Conservation (phyloP, 1,140 invertebrate genomes). For the Pteromalus puparum region DNA sequence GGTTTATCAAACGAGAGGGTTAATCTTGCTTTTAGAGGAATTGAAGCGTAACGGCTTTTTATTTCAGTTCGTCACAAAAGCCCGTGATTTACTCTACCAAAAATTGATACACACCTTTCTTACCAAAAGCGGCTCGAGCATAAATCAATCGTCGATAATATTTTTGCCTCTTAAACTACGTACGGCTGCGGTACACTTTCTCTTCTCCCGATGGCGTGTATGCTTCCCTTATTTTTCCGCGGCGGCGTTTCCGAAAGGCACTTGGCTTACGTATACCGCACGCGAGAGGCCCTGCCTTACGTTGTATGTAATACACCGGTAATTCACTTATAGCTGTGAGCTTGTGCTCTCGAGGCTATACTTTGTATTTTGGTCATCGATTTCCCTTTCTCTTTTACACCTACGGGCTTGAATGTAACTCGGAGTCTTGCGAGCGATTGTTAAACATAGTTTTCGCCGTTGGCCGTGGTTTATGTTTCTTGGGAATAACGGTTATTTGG, state of each 20-base stretch:
- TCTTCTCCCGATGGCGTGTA: background rate
- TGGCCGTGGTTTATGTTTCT: too few species aligned
- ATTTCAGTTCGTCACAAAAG: too few species aligned
- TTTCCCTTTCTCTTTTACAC: slow-evolving; percentile 30
- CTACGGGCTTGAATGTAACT: too few species aligned
- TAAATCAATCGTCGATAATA: background rate
- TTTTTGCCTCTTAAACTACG: background rate
- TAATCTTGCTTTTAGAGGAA: too few species aligned
- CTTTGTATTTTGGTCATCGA: slow-evolving; percentile 12
- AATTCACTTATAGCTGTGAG: background rate
- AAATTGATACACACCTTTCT: too few species aligned
- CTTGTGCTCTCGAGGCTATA: background rate
- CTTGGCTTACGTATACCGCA: slow-evolving; percentile 16
- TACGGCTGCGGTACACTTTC: background rate
- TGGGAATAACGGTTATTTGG: too few species aligned
- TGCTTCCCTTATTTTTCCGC: background rate
- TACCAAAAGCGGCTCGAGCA: background rate
- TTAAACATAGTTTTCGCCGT: too few species aligned
- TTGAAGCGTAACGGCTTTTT: too few species aligned
- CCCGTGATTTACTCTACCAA: too few species aligned
- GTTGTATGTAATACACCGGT: background rate
- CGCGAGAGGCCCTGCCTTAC: background rate
- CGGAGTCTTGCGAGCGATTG: too few species aligned
- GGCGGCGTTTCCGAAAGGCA: slow-evolving; percentile 28
- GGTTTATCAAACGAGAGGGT: too few species aligned